These are phyloP conservation scores for Lethenteron camtschaticum DNA, from an alignment of 2,113 vertebrate species.

Conservation along the genomic window DNA sequence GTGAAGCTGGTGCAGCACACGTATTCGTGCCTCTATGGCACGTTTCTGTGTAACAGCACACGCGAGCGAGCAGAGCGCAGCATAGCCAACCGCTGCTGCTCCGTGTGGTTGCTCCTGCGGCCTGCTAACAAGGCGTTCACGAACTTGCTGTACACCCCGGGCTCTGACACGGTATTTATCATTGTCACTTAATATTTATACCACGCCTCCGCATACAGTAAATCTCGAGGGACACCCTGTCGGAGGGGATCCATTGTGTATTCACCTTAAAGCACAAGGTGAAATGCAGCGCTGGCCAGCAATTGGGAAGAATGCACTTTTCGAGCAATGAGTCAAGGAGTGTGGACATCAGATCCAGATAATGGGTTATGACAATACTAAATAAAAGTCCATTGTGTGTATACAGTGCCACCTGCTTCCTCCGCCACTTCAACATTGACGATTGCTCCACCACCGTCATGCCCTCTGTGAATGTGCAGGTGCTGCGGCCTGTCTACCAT, in stretches of 20 bases:
- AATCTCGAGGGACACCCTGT: background rate
- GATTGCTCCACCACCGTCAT: background rate
- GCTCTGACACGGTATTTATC: slow-evolving; percentile 56
- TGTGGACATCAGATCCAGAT: background rate
- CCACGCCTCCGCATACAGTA: background rate
- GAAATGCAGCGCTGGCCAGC: background rate
- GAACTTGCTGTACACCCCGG: slow-evolving; percentile 83
- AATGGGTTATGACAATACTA: background rate
- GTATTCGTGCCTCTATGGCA: slow-evolving; percentile 86
- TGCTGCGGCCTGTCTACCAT: slow-evolving; percentile 88
- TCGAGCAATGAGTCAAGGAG: background rate
- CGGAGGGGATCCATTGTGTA: background rate
- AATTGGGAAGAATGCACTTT: background rate
- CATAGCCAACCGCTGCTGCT: slow-evolving; percentile 77
- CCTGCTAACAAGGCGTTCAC: slow-evolving; percentile 93
- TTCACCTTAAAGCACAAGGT: background rate
- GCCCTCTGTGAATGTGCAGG: slow-evolving; percentile 22
- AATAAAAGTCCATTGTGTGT: background rate
- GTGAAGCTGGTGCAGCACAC: slow-evolving; percentile 96
- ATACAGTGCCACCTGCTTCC: background rate
- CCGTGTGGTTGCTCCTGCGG: slow-evolving; percentile 78
- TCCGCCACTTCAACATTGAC: background rate
- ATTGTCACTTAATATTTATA: background rate
- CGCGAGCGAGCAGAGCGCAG: slow-evolving; percentile 65
- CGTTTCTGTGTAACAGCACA: slow-evolving; percentile 84